Evolutionary conservation across 2,797 vertebrate species (phyloP).

Genomic region (Paratrypauchen microcephalus): DNA sequence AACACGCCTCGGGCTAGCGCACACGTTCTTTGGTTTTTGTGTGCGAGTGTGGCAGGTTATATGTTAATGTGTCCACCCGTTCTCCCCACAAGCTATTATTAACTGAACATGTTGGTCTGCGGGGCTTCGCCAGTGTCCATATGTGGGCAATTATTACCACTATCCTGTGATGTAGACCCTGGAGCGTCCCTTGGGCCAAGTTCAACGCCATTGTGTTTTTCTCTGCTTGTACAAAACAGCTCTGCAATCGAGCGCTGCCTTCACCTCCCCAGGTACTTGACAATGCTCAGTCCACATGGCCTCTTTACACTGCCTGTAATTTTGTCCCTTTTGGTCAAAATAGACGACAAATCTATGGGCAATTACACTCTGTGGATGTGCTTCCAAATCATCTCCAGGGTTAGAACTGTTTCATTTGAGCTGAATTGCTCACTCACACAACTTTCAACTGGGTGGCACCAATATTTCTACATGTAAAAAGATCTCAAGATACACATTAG

Average conservation of each 20-base stretch:
- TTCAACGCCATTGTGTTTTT: constrained; percentile 54
- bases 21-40: constrained; percentile 14
- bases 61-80: constrained; percentile 11
- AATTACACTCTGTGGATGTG: constrained; percentile 23
- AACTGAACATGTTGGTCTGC: constrained; percentile 30
- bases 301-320: constrained; percentile 25
- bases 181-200: constrained; percentile 44
- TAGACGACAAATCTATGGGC: constrained; percentile 22
- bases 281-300: constrained; percentile 11
- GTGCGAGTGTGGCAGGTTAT: constrained; percentile 9
- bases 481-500: neutral
- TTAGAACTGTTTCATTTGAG: constrained; percentile 28
- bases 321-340: constrained; percentile 29
- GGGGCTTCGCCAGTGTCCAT: constrained; percentile 13
- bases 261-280: constrained; percentile 27
- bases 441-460: no score
- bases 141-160: constrained; percentile 38
- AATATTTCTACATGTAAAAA: no score
- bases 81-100: constrained; percentile 36
- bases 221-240: constrained; percentile 45
- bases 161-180: constrained; percentile 43
- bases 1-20: constrained; percentile 23
- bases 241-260: constrained; percentile 39
- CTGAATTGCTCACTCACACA: neutral
- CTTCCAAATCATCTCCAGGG: constrained; percentile 33